Percentiles rank a stretch among this genome's conserved stretches.
These are phyloP conservation scores for Hybos culiciformis DNA, from an alignment of 2,888 invertebrate species.

Conservation along the genomic window DNA sequence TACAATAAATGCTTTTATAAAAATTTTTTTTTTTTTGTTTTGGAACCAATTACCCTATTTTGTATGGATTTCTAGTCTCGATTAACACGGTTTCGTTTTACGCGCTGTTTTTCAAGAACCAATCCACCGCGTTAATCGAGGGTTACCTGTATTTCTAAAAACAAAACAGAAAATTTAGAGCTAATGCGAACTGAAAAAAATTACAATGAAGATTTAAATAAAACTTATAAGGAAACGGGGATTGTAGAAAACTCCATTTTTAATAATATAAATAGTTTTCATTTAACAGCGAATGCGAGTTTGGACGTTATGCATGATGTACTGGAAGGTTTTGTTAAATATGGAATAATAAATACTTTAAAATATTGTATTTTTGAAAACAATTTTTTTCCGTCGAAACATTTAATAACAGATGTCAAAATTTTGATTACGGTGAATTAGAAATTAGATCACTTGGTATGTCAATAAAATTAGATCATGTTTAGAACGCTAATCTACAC, in stretches of 20 bases:
- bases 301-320: slow-evolving; percentile 1
- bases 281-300: slow-evolving; percentile 1
- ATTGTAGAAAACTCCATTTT: slow-evolving; percentile 6
- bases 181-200: no score
- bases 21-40: no score
- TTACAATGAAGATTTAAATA: not conserved
- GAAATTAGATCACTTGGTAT: slow-evolving; percentile 10
- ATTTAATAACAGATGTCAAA: slow-evolving; percentile 7
- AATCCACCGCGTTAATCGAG: no score
- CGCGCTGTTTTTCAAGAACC: no score
- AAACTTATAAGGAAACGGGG: slow-evolving; percentile 1
- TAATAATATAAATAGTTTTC: slow-evolving; percentile 3
- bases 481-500: slow-evolving; percentile 9
- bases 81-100: no score
- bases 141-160: no score
- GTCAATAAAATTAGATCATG: slow-evolving; percentile 1
- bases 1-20: no score
- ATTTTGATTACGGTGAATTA: slow-evolving; percentile 8
- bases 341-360: slow-evolving; percentile 6
- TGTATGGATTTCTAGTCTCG: no score
- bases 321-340: slow-evolving; percentile 2
- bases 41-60: no score
- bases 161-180: no score
- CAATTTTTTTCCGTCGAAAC: slow-evolving; percentile 4
- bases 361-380: not conserved